Conservation (phyloP, 2,113 vertebrate genomes). For the Trematomus loennbergii region DNA sequence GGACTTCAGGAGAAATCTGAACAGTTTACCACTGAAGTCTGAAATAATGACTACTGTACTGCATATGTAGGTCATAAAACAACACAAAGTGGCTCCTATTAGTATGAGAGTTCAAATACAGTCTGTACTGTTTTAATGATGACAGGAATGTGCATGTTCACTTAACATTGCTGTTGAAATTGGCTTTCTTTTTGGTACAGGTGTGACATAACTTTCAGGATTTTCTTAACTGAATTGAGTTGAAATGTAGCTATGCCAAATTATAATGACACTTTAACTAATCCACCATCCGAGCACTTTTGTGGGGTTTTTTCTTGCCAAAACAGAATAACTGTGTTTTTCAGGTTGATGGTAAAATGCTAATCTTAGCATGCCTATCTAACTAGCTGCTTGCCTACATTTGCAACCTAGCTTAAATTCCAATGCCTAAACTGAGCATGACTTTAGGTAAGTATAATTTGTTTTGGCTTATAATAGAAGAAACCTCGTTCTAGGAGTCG, state of each 20-base stretch:
- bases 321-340: not conserved
- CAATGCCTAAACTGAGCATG: not conserved
- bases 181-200: not conserved
- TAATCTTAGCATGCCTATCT: not conserved
- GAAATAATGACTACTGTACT: constrained; percentile 46
- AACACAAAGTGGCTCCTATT: not conserved
- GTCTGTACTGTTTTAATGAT: constrained; percentile 44
- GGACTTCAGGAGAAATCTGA: constrained; percentile 22
- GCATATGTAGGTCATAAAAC: constrained; percentile 58
- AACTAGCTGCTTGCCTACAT: not conserved
- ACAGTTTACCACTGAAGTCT: constrained; percentile 27
- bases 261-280: too few relatives aligned
- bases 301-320: not conserved
- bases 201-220: not conserved
- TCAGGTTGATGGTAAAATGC: not conserved
- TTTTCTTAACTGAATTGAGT: not conserved
- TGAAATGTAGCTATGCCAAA: too few relatives aligned
- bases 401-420: not conserved
- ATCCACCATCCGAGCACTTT: not conserved
- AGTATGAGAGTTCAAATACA: constrained; percentile 10
- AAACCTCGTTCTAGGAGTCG: not conserved
- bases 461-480: not conserved
- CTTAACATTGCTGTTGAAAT: not conserved
- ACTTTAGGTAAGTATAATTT: not conserved
- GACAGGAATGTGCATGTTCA: not conserved